Conservation (phyloP, 2,113 vertebrate genomes). For the Xenus cinereus region DNA sequence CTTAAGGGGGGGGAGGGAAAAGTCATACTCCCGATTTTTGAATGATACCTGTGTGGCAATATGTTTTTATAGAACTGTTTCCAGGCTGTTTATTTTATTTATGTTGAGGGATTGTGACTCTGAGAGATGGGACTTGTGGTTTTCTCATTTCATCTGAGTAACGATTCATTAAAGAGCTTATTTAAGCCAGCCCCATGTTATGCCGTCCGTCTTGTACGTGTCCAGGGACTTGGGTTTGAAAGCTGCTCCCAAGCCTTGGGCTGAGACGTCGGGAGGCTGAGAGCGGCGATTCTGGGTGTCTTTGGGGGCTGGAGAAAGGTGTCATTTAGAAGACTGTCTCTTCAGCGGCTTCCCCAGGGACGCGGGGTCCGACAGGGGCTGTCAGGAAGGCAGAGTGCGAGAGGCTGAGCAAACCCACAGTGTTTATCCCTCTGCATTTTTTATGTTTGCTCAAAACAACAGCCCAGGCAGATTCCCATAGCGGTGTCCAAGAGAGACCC, state of each 20-base stretch:
- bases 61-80: neutral
- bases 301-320: neutral
- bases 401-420: neutral
- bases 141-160: slow-evolving; percentile 14
- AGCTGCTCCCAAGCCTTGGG: neutral
- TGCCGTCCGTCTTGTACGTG: neutral
- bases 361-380: neutral
- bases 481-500: neutral
- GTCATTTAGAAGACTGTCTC: neutral
- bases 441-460: neutral
- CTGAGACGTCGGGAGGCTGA: neutral
- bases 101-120: neutral
- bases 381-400: neutral
- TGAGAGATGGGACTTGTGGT: neutral
- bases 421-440: neutral
- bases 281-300: too few relatives aligned
- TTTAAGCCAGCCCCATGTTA: neutral
- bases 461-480: neutral
- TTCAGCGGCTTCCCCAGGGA: neutral
- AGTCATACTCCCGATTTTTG: neutral
- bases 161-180: neutral
- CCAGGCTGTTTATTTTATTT: slow-evolving; percentile 21
- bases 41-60: slow-evolving; percentile 12
- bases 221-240: neutral
- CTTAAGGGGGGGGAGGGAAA: neutral